A percentile compares a stretch with the other conserved stretches of the same genome.
Conservation (phyloP, 1,140 invertebrate genomes). For the Zophobas morio region DNA sequence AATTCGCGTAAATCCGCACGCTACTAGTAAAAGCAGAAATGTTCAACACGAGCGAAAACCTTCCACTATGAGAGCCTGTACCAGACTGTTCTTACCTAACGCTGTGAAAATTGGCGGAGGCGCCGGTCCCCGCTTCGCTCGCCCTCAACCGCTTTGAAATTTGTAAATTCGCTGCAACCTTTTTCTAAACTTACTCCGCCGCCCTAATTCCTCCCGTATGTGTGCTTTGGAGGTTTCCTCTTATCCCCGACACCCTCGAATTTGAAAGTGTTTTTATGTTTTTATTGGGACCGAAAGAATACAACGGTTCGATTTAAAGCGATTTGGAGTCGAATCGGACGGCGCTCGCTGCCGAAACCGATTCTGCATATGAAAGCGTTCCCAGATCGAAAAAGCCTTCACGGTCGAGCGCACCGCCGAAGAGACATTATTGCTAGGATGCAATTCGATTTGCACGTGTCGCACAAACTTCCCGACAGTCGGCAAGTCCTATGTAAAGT, state of each 20-base stretch:
- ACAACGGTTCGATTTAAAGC: neutral
- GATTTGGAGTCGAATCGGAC: conserved; percentile 9
- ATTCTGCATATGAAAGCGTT: neutral
- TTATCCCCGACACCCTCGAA: neutral
- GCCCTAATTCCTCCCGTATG: no score
- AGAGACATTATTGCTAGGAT: neutral
- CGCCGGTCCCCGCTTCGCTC: no score
- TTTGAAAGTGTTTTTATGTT: neutral
- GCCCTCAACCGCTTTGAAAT: no score
- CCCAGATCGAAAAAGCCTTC: neutral
- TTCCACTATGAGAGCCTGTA: no score
- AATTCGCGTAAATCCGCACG: no score
- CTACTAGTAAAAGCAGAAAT: no score
- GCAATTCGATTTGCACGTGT: conserved; percentile 3
- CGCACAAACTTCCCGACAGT: conserved; percentile 1
- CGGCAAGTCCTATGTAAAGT: conserved; percentile 5
- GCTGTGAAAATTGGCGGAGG: no score
- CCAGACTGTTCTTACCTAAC: no score
- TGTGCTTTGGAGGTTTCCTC: no score
- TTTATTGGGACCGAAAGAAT: neutral
- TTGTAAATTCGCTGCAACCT: no score
- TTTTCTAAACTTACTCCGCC: no score
- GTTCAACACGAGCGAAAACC: no score
- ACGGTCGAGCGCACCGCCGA: neutral
- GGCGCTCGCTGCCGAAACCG: neutral